Evolutionary conservation across 2,113 vertebrate genomes (phyloP), one percentile per base, ranked within the genome.

Genomic region (Gambusia affinis): DNA sequence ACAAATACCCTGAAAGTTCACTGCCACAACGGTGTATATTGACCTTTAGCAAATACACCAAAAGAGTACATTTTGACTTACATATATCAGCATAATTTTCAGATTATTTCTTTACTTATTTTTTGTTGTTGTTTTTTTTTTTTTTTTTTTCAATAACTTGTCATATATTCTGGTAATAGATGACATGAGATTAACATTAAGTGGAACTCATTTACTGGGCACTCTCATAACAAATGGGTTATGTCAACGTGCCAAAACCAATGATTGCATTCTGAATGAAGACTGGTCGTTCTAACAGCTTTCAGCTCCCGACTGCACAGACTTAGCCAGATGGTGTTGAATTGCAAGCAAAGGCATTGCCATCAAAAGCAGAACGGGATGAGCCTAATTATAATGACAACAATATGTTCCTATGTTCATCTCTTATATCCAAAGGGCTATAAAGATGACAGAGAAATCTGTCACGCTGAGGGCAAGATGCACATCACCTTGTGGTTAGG

Each of bases 241-340:
- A 76, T 78, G 73, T 75, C 77, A 85, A 57, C n/a, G 8, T 75
- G 87, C 87, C 80, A 78, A 81, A 83, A 70, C 71, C 65, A 84
- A 87, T 86, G 68, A 86, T 72, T 74, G 65, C 69, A 42, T 86
- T 75, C 35, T 77, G 73, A 88, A 71, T 64, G 83, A 87, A 78
- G 82, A 86, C 70, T 72, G 70, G 68, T 84, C 68, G 73, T 85
- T 73, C 61, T 70, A 72, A 82, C 81, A 72, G 75, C 78, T 72
- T 60, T 67, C 70, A 76, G 78, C 87, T 75, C 67, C 70, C 67
- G 80, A 68, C 81, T 68, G 62, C 51, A 24, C 51, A 70, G 54
- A 90, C 87, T 85, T 75, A 72, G 81, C 87, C 88, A 92, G 88
- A 92, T 92, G 86, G 87, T 75, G 72, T 70, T 47, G 75, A 80